Evolutionary conservation across 1,140 invertebrate species (phyloP).

Genomic region (Drosophila nigromelanica): DNA sequence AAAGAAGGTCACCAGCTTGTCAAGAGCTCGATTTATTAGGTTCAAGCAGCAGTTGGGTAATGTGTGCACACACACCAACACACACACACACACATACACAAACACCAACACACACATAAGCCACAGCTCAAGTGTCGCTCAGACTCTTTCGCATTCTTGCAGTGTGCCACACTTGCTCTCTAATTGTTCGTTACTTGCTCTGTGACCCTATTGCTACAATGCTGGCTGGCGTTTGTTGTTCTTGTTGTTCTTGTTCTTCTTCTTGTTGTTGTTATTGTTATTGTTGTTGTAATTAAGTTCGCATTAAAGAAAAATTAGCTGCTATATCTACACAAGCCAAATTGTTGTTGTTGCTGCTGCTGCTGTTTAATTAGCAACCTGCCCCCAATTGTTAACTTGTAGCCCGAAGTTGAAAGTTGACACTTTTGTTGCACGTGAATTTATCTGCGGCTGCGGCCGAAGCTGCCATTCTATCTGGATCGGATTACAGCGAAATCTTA

Average conservation of each 20-base stretch:
- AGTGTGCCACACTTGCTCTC: slow-evolving; percentile 28
- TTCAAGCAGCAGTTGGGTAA: slow-evolving; percentile 73
- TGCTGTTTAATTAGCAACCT: slow-evolving; percentile 53
- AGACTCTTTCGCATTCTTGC: slow-evolving; percentile 21
- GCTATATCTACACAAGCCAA: slow-evolving; percentile 46
- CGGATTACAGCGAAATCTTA: slow-evolving; percentile 8
- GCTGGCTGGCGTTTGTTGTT: not conserved
- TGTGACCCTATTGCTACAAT: slow-evolving; percentile 31
- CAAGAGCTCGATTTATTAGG: slow-evolving; percentile 79
- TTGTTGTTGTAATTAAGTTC: slow-evolving; percentile 71
- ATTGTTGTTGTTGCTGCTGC: not conserved
- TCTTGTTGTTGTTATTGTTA: not conserved
- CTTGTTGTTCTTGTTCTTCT: not conserved
- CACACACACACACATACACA: slow-evolving; percentile 13
- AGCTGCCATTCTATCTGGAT: not conserved
- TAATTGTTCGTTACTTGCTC: slow-evolving; percentile 63
- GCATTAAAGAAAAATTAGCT: slow-evolving; percentile 78
- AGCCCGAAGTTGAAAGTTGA: slow-evolving; percentile 26
- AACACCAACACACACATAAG: not conserved
- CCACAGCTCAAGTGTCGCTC: slow-evolving; percentile 60
- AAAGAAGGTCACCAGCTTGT: slow-evolving; percentile 75
- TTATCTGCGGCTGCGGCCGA: not conserved
- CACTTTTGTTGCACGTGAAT: slow-evolving; percentile 31
- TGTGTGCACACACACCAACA: slow-evolving; percentile 31
- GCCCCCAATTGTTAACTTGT: slow-evolving; percentile 31